Percentiles rank a stretch among this genome's conserved stretches.
Evolutionary conservation across 2,113 vertebrate species (phyloP).

Genomic region (Heterochromis multidens): DNA sequence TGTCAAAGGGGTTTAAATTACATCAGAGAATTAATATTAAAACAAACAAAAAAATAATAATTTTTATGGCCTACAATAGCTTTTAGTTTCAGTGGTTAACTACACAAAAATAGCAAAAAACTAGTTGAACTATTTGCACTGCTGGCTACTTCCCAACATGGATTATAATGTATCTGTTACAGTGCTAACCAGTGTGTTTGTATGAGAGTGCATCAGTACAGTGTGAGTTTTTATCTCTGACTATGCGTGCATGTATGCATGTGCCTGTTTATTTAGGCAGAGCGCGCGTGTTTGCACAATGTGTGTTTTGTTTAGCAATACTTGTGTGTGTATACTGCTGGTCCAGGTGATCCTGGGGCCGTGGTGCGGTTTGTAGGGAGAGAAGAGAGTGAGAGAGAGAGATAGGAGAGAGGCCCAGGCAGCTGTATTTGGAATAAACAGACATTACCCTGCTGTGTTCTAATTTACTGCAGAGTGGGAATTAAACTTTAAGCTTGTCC

Average conservation of each 20-base stretch:
- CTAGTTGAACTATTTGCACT: conserved; percentile 2
- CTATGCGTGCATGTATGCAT: conserved; percentile 29
- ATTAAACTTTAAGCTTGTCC: conserved; percentile 68
- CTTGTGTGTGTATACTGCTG: conserved; percentile 52
- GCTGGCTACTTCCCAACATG: background rate
- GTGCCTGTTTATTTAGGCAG: conserved; percentile 52
- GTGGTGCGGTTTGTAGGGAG: conserved; percentile 67
- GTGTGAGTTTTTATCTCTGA: background rate
- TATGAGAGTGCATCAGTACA: conserved; percentile 3
- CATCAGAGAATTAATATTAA: background rate
- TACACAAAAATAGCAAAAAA: background rate
- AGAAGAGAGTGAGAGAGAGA: conserved; percentile 29
- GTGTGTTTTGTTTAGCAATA: conserved; percentile 37
- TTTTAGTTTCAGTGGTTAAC: background rate
- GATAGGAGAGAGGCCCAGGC: conserved; percentile 61
- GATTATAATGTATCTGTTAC: background rate
- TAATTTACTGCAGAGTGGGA: conserved; percentile 77
- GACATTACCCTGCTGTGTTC: conserved; percentile 75
- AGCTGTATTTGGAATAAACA: conserved; percentile 80
- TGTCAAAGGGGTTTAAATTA: background rate
- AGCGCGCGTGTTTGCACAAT: conserved; percentile 52
- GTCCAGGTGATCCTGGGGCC: conserved; percentile 87
- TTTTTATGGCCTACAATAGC: background rate
- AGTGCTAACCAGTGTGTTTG: conserved; percentile 3
- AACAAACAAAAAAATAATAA: background rate